Evolutionary conservation across 2,113 vertebrate genomes (phyloP).

Genomic region (Hypomesus transpacificus): DNA sequence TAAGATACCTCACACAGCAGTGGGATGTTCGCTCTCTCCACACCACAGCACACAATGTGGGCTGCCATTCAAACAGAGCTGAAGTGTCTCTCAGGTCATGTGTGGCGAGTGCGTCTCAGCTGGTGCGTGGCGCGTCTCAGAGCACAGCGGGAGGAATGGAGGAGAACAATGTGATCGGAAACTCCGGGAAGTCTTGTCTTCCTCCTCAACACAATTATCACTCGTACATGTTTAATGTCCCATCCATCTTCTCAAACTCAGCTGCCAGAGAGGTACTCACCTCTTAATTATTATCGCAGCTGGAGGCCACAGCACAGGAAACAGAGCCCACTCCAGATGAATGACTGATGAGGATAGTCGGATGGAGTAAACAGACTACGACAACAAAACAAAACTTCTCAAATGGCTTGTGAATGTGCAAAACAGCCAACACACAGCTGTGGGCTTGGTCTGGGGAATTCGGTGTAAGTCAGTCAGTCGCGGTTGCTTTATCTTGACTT

Average conservation of each 20-base stretch:
- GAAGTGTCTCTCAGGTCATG: no score
- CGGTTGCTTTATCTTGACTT: no score
- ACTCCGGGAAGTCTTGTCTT: conserved; percentile 51
- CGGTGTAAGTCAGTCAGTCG: no score
- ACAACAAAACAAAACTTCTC: neutral
- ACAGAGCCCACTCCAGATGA: conserved; percentile 28
- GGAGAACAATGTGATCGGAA: conserved; percentile 26
- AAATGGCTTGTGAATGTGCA: neutral
- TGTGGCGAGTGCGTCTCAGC: no score
- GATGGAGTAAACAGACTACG: conserved; percentile 4
- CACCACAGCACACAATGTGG: no score
- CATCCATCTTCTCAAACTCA: conserved; percentile 39
- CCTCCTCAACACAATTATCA: conserved; percentile 60
- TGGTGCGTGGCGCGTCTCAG: conserved; percentile 25
- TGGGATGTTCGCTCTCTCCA: no score
- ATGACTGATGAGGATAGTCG: conserved; percentile 20
- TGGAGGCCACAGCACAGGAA: conserved; percentile 42
- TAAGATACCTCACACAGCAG: no score
- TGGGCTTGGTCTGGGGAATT: neutral
- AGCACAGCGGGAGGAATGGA: conserved; percentile 39
- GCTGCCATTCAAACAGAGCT: no score
- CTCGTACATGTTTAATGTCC: conserved; percentile 65
- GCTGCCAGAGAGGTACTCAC: conserved; percentile 42
- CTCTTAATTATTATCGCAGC: conserved; percentile 63
- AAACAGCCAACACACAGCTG: neutral